Base-by-base conservation (phyloP, 1,140 invertebrate genomes). In the Lucilia cuprina region DNA sequence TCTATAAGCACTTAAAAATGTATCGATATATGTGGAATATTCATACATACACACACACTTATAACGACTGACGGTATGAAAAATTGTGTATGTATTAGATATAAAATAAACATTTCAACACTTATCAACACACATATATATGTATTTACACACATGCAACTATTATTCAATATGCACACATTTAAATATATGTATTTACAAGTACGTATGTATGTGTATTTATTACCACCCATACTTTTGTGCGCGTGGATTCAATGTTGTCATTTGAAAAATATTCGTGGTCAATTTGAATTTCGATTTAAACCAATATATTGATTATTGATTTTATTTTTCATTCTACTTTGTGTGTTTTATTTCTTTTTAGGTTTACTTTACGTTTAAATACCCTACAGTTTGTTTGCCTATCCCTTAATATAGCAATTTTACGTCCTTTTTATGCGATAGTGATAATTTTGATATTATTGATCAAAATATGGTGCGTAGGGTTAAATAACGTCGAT, bases 261-360 rank as follows among this genome's bases (percentile, higher is more conserved):
- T 65, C 50, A n/a, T 60, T 70, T 2, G 65, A 70, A 70, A 70
- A 41, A 41, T 41, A 70, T 21, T 70, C 65, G 65, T 70, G 65
- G 65, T 70, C 65, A 70, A 70, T 70, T 70, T 70, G 65, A 70
- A 21, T 21, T 70, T 21, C 65, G 65, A 70, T 70, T 70, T 70
- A 4, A n/a, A 70, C 55, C 2, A 70, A 70, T 65, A 70, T 21
- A 70, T 70, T 70, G 65, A 70, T 70, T 70, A 21, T 21, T 21
- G 65, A 5, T 21, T 70, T n/a, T n/a, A n/a, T n/a, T n/a, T n/a
- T n/a, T n/a, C n/a, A n/a, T n/a, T n/a, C n/a, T n/a, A n/a, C n/a
- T 70, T 70, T 17, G 65, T 21, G n/a, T 21, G 19, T 0, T 70
- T 19, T 70, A 70, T 21, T 70, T 70, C 0, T 10, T 70, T 2